Conservation (phyloP, 2,888 invertebrate species). For the Terebella lapidaria region DNA sequence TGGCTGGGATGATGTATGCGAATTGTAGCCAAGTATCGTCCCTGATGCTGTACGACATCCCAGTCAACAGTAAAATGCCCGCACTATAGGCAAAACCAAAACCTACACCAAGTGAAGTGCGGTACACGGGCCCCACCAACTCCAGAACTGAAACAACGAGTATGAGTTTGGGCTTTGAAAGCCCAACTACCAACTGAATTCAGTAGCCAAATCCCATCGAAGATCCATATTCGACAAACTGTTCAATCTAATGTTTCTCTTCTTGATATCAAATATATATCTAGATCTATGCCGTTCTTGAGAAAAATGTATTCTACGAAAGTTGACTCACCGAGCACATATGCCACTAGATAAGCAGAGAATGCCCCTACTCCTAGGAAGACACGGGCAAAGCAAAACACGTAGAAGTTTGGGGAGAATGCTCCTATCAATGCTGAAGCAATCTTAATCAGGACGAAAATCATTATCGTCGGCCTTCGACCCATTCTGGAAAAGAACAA, state of each 20-base stretch:
- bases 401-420: not conserved
- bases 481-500: not conserved
- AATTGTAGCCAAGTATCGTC: constrained; percentile 16
- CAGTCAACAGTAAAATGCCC: constrained; percentile 20
- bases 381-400: not conserved
- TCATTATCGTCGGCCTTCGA: not conserved
- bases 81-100: constrained; percentile 10
- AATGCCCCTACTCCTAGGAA: not conserved
- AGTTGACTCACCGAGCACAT: not conserved
- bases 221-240: no score
- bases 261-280: no score
- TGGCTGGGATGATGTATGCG: constrained; percentile 3
- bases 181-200: no score
- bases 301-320: no score
- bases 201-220: no score
- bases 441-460: not conserved
- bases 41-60: constrained; percentile 15
- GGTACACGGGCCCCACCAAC: constrained; percentile 11
- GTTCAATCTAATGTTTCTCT: no score
- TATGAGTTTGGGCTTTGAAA: no score
- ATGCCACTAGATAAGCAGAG: not conserved
- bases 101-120: constrained; percentile 13
- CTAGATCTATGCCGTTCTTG: no score
- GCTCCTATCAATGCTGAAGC: not conserved
- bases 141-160: constrained; percentile 25